Percentiles rank a stretch among this genome's conserved stretches.
phyloP scores from a whole-genome alignment of 2,797 vertebrate genomes.

The Coregonus ussuriensis region DNA sequence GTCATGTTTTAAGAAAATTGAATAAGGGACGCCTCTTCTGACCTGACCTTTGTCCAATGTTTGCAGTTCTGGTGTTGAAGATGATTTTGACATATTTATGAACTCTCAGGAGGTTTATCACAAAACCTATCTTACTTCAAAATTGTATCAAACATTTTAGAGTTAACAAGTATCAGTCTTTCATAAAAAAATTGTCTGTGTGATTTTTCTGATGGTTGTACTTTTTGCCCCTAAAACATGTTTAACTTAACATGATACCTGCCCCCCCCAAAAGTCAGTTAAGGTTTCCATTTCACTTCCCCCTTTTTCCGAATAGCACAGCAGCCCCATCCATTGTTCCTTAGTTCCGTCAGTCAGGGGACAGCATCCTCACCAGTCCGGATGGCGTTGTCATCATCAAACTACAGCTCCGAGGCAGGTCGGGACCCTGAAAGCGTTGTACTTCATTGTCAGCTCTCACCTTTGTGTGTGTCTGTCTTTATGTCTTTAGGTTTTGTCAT shows the following conservation, averaged over 20 bases:
- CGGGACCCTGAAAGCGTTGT: constrained; percentile 45
- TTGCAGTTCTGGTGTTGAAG: neutral
- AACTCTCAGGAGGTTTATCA: neutral
- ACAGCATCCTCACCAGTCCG: constrained; percentile 47
- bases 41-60: neutral
- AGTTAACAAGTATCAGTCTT: neutral
- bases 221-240: neutral
- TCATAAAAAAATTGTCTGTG: neutral
- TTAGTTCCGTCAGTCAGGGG: constrained; percentile 41
- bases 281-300: neutral
- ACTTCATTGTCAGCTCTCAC: constrained; percentile 63
- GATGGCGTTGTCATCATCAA: constrained; percentile 62
- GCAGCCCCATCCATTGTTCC: constrained; percentile 58
- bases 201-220: neutral
- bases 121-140: neutral
- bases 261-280: neutral
- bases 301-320: constrained; percentile 10
- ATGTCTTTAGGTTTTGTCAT: constrained; percentile 28
- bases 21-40: neutral
- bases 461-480: constrained; percentile 43
- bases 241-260: neutral
- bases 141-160: no score
- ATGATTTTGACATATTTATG: neutral
- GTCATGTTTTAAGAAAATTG: neutral
- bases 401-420: constrained; percentile 30